Conservation (phyloP, 2,888 invertebrate genomes). For the Axea sp. region DNA sequence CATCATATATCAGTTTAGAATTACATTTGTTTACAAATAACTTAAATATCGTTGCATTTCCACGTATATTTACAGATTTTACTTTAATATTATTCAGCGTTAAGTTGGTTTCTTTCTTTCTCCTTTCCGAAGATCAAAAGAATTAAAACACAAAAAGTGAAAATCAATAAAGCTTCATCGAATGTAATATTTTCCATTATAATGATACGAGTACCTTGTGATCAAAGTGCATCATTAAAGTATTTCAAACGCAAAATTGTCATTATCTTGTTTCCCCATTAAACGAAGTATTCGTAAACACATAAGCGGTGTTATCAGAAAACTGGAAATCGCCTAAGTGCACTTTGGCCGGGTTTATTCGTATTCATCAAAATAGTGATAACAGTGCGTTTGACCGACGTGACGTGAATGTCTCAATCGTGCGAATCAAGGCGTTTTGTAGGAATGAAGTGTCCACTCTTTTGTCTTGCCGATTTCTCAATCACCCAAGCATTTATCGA, state of each 20-base stretch:
- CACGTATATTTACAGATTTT: too few relatives aligned
- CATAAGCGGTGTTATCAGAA: constrained; percentile 18
- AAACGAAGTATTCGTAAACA: constrained; percentile 11
- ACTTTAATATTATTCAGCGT: too few relatives aligned
- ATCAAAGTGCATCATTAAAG: constrained; percentile 2
- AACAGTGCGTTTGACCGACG: constrained; percentile 59
- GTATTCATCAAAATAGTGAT: constrained; percentile 43
- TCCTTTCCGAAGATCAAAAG: not conserved
- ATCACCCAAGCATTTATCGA: constrained; percentile 78
- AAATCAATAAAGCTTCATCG: too few relatives aligned
- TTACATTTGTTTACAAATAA: too few relatives aligned
- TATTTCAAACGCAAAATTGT: constrained; percentile 21
- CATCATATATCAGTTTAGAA: too few relatives aligned
- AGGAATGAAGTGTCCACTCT: constrained; percentile 54
- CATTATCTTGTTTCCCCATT: constrained; percentile 25
- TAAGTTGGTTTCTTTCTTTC: too few relatives aligned
- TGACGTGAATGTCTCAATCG: constrained; percentile 56
- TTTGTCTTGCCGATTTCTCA: constrained; percentile 65
- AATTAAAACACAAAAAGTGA: too few relatives aligned
- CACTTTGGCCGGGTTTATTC: constrained; percentile 26
- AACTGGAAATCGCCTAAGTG: constrained; percentile 10
- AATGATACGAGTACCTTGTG: too few relatives aligned
- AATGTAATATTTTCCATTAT: too few relatives aligned
- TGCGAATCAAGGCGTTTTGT: constrained; percentile 54
- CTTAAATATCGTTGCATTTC: too few relatives aligned